Evolutionary conservation across 1,140 invertebrate species (phyloP).

Genomic region (Cotesia typhae): DNA sequence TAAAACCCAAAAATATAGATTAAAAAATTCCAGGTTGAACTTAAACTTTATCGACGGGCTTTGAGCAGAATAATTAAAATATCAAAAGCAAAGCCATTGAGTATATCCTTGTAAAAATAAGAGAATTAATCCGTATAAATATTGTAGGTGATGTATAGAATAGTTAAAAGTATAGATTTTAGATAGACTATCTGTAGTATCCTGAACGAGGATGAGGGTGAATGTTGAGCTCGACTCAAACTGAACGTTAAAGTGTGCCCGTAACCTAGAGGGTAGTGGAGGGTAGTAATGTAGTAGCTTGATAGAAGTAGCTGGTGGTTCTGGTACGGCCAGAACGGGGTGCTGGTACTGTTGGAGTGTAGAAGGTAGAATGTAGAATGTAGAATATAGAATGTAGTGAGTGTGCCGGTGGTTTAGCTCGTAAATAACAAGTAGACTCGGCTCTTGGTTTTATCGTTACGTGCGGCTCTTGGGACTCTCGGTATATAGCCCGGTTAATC

Average conservation of each 20-base stretch:
- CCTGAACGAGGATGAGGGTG: not conserved
- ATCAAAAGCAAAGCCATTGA: too few species aligned
- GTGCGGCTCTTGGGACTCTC: conserved; percentile 28
- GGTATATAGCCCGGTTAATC: conserved; percentile 26
- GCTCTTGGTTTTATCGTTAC: conserved; percentile 37
- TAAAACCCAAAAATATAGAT: too few species aligned
- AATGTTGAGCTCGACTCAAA: too few species aligned
- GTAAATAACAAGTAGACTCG: conserved; percentile 36
- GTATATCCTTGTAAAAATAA: too few species aligned
- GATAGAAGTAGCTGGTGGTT: not conserved
- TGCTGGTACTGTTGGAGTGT: not conserved
- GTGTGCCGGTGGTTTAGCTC: conserved; percentile 21
- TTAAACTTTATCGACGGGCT: too few species aligned
- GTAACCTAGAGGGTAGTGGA: too few species aligned
- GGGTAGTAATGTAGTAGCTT: not conserved
- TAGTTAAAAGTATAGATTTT: not conserved
- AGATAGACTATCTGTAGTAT: too few species aligned
- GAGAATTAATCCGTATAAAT: not conserved
- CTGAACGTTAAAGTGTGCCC: too few species aligned
- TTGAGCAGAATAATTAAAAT: too few species aligned
- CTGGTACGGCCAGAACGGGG: not conserved
- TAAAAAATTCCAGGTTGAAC: too few species aligned
- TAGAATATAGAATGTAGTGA: conserved; percentile 22
- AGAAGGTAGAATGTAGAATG: conserved; percentile 1
- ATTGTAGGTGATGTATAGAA: not conserved